Percentiles rank a stretch among this genome's conserved stretches.
phyloP scores from a whole-genome alignment of 2,888 invertebrate species.

The Apodemia hepburni region DNA sequence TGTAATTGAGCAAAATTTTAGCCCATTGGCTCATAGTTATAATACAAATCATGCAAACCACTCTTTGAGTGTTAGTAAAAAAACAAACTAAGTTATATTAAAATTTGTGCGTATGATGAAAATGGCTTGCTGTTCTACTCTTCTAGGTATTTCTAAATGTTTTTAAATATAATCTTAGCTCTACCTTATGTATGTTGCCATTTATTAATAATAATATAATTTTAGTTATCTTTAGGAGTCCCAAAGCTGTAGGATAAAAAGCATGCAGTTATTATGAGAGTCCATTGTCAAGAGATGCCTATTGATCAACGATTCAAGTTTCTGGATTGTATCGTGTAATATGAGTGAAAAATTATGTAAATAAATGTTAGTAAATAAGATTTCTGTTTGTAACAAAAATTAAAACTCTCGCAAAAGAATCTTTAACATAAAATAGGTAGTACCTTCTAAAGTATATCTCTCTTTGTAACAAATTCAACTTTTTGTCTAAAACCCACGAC shows the following conservation, averaged over 20 bases:
- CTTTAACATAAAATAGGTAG: no score
- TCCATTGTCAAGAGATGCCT: slow-evolving; percentile 27
- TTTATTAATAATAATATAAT: background rate
- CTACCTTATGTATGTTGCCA: background rate
- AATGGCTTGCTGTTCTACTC: background rate
- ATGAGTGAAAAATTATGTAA: no score
- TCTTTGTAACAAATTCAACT: no score
- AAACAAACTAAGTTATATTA: slow-evolving; percentile 1
- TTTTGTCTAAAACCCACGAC: no score
- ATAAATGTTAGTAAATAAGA: no score
- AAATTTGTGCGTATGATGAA: background rate
- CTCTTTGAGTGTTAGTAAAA: background rate
- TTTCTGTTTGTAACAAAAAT: no score
- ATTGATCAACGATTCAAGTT: no score
- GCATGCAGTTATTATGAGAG: slow-evolving; percentile 13
- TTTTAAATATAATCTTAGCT: background rate
- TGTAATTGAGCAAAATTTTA: no score
- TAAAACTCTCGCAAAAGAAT: no score
- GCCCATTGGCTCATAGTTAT: no score
- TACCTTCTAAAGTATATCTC: no score
- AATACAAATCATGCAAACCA: background rate
- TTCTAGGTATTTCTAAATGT: background rate
- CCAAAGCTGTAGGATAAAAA: background rate
- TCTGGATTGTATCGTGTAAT: no score
- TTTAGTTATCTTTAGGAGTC: background rate